These are phyloP conservation scores for Platygyra sinensis DNA, from an alignment of 64 coral and sea anemone genomes.

Conservation along the genomic window DNA sequence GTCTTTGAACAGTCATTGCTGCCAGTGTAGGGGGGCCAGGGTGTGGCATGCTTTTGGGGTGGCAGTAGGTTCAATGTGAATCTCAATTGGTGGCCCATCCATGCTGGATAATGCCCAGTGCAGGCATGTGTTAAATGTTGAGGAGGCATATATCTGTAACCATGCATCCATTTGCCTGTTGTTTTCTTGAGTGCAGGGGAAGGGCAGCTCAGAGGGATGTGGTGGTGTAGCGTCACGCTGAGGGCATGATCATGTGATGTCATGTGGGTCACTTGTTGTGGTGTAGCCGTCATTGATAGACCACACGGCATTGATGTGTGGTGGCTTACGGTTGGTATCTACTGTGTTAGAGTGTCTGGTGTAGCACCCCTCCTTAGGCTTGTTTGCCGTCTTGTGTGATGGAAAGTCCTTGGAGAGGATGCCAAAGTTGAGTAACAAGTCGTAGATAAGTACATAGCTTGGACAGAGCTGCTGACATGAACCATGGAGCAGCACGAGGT, in stretches of 20 bases:
- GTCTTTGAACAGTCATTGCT: too few relatives aligned
- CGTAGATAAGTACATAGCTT: slow-evolving; percentile 61
- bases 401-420: slow-evolving; percentile 5
- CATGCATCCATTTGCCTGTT: too few relatives aligned
- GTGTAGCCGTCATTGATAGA: slow-evolving; percentile 26
- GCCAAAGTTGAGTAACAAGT: slow-evolving; percentile 56
- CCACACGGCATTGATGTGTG: background rate
- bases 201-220: slow-evolving; percentile 11
- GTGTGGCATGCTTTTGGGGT: too few relatives aligned
- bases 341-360: background rate
- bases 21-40: too few relatives aligned
- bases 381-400: background rate
- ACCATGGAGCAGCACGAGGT: too few relatives aligned
- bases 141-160: too few relatives aligned
- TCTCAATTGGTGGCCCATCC: too few relatives aligned
- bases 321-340: background rate
- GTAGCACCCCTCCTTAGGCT: background rate
- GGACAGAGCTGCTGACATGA: slow-evolving; percentile 14
- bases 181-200: background rate
- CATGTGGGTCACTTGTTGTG: background rate
- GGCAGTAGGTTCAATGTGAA: too few relatives aligned
- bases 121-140: too few relatives aligned
- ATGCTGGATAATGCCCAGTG: too few relatives aligned
- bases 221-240: background rate
- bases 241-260: slow-evolving; percentile 3